Percentiles rank a stretch among this genome's conserved stretches.
phyloP scores from a whole-genome alignment of 2,888 invertebrate species.

The Drosophila neoperkinsi region DNA sequence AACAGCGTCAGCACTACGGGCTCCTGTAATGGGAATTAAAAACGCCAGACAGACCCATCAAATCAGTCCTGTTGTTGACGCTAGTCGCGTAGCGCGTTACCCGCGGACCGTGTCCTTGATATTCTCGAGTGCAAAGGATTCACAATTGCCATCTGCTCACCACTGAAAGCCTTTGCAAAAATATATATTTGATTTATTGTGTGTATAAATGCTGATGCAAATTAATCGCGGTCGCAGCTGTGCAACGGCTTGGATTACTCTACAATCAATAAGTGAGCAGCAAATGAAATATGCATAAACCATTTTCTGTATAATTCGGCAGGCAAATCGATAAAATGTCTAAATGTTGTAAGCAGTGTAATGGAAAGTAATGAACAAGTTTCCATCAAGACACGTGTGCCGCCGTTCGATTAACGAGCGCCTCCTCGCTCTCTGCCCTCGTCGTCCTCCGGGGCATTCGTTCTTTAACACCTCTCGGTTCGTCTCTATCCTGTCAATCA shows the following conservation, averaged over 20 bases:
- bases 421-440: neutral
- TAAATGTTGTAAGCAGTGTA: constrained; percentile 21
- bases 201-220: constrained; percentile 32
- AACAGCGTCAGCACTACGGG: constrained; percentile 58
- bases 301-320: constrained; percentile 54
- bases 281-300: constrained; percentile 42
- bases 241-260: constrained; percentile 30
- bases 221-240: constrained; percentile 16
- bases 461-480: constrained; percentile 14
- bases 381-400: constrained; percentile 48
- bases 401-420: constrained; percentile 64
- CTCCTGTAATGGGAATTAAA: constrained; percentile 71
- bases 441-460: constrained; percentile 2
- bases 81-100: constrained; percentile 50
- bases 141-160: constrained; percentile 27
- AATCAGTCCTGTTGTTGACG: constrained; percentile 70
- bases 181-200: constrained; percentile 2
- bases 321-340: constrained; percentile 74
- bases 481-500: constrained; percentile 67
- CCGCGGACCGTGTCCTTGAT: constrained; percentile 48
- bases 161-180: constrained; percentile 4
- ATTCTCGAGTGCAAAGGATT: constrained; percentile 25
- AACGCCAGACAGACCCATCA: constrained; percentile 59
- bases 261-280: constrained; percentile 55
- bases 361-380: constrained; percentile 49